Percentiles rank a stretch among this genome's conserved stretches.
Conservation (phyloP, 2,888 invertebrate genomes). For the Synanthedon andrenaeformis region DNA sequence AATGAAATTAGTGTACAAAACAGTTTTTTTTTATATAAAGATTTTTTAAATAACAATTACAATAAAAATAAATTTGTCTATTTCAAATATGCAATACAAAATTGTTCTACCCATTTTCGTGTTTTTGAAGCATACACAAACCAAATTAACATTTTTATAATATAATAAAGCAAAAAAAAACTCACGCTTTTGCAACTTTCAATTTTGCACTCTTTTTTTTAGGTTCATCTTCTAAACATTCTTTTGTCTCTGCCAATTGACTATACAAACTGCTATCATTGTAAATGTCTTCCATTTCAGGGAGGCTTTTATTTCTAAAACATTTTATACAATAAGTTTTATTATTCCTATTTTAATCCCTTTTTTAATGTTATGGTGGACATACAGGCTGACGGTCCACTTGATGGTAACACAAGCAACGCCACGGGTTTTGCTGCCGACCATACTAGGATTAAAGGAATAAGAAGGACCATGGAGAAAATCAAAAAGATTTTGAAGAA, state of each 20-base stretch:
- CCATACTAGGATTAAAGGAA: no score
- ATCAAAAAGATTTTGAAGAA: background rate
- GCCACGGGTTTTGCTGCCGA: no score
- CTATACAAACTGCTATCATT: slow-evolving; percentile 36
- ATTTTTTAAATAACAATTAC: background rate
- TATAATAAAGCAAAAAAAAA: background rate
- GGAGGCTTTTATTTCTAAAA: slow-evolving; percentile 37
- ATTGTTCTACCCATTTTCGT: no score
- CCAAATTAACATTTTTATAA: no score
- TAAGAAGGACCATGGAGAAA: background rate
- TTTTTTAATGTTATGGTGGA: no score
- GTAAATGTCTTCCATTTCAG: slow-evolving; percentile 49
- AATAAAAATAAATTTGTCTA: background rate
- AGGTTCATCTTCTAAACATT: slow-evolving; percentile 13
- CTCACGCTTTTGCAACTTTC: slow-evolving; percentile 54
- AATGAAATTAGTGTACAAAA: background rate
- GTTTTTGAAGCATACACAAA: no score
- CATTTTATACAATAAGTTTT: background rate
- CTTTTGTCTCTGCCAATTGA: slow-evolving; percentile 34
- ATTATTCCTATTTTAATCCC: background rate
- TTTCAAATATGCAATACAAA: no score
- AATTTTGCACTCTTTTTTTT: slow-evolving; percentile 22
- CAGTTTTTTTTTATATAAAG: background rate
- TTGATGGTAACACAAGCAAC: no score
- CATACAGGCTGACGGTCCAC: no score